Percentiles rank a stretch among this genome's conserved stretches.
These are phyloP conservation scores for Diacarnus erythraeanus DNA, from an alignment of 37 sponge, comb jelly and placozoan genomes.

Conservation along the genomic window DNA sequence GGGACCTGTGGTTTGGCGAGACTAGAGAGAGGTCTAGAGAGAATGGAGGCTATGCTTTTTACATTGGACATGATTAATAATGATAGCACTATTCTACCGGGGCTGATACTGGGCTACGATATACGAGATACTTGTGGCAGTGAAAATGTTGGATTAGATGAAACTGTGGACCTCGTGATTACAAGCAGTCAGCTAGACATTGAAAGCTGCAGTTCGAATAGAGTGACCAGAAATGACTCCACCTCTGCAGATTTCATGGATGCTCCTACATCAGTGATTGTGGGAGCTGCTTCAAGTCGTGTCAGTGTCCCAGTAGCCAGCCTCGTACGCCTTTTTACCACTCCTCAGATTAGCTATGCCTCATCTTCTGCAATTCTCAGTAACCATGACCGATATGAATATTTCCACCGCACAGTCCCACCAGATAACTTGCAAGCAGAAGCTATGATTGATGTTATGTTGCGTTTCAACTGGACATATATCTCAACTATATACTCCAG, in stretches of 20 bases:
- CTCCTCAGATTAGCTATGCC: conserved; percentile 85
- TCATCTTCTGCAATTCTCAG: conserved; percentile 80
- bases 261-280: conserved; percentile 49
- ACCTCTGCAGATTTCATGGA: not conserved
- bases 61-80: conserved; percentile 75
- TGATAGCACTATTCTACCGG: conserved; percentile 51
- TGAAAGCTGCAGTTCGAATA: conserved; percentile 6
- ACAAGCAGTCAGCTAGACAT: conserved; percentile 44
- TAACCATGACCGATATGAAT: conserved; percentile 69
- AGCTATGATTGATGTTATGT: conserved; percentile 82
- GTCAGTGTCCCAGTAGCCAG: conserved; percentile 69
- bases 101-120: conserved; percentile 78
- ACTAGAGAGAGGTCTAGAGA: conserved; percentile 70
- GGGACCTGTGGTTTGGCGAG: conserved; percentile 45
- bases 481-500: conserved; percentile 51
- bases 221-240: not conserved
- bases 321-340: conserved; percentile 67
- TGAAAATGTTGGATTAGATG: conserved; percentile 68
- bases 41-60: conserved; percentile 90
- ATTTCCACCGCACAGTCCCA: conserved; percentile 86
- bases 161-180: conserved; percentile 75
- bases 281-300: conserved; percentile 81
- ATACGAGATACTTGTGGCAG: conserved; percentile 88
- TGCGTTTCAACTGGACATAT: conserved; percentile 68
- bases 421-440: conserved; percentile 79